Percentiles rank a stretch among this genome's conserved stretches.
Conservation (phyloP, 2,113 vertebrate genomes). For the Enhydra lutris region DNA sequence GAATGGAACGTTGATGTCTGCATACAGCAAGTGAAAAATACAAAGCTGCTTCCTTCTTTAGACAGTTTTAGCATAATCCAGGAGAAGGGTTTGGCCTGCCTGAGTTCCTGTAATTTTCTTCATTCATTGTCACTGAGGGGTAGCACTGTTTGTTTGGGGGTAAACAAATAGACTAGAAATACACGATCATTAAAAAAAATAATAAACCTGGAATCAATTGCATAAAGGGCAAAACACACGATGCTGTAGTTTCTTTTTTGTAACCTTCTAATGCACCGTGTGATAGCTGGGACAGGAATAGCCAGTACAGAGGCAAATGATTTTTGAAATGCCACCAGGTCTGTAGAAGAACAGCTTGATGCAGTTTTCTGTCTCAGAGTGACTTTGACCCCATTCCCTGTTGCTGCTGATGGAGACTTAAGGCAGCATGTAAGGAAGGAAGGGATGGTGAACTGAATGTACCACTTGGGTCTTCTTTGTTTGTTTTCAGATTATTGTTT, state of each 20-base stretch:
- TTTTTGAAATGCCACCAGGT: not conserved
- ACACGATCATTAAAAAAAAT: not conserved
- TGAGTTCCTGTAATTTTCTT: not conserved
- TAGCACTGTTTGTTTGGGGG: not conserved
- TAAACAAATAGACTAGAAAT: not conserved
- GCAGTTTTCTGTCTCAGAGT: not conserved
- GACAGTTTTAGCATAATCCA: not conserved
- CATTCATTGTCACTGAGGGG: not conserved
- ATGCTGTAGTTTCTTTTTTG: not conserved
- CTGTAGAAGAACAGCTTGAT: not conserved
- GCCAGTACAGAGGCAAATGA: not conserved
- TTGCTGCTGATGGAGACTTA: not conserved
- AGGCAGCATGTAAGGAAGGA: accelerated
- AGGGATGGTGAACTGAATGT: not conserved
- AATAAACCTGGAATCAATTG: not conserved
- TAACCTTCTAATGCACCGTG: not conserved
- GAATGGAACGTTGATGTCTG: not conserved
- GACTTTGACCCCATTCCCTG: not conserved
- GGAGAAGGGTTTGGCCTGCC: not conserved
- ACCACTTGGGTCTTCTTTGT: not conserved
- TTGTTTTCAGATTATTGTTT: not conserved
- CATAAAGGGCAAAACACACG: not conserved
- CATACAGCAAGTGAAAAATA: not conserved
- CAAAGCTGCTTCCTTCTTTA: not conserved
- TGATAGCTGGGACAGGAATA: not conserved